Evolutionary conservation across 2,888 invertebrate species (phyloP), one percentile per base, ranked within the genome.

Genomic region (Trissoscelio sp.): DNA sequence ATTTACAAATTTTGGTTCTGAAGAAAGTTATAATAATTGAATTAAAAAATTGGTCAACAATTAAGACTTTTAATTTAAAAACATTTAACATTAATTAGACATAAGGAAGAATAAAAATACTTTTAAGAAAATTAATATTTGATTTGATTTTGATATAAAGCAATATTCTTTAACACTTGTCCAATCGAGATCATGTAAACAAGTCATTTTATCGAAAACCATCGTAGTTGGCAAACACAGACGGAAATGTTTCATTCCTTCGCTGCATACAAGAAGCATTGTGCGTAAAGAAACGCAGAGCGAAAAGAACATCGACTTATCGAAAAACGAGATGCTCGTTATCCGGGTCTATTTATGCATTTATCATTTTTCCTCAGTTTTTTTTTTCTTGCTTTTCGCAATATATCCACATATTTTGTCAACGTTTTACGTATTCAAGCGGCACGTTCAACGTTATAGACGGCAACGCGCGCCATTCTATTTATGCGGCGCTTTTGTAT

Each of bases 401-500:
- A 69, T 80, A 70, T 70, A 51, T 67, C 67, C 67, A 67, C 74
- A 75, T 80, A 75, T 80, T 80, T 80, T 62, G 80, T 57, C 70
- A 42, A 48, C 62, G 51, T 55, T 80, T 80, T 80, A 74, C 75
- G 80, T 80, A 80, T 80, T 80, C 80, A 74, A 58, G 42, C 66
- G 57, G 74, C 70, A 69, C 60, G 46, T 64, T 51, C 48, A 14
- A 57, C 80, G 69, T 80, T 80, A 70, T 64, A 80, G 80, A 70
- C 74, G 74, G 57, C 62, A 74, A 57, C 48, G 73, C 79, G 73
- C 78, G 53, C 69, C 74, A 60, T 74, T 74, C 75, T 74, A 80
- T 80, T 80, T 70, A 80, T 80, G 69, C 74, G 67, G 48, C 64
- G 75, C 70, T 80, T 80, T 75, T 80, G 72, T 75, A 72, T 75